Evolutionary conservation across 2,797 vertebrate species (phyloP), one percentile per base, ranked within the genome.

Genomic region (Otolemur crassicaudatus): DNA sequence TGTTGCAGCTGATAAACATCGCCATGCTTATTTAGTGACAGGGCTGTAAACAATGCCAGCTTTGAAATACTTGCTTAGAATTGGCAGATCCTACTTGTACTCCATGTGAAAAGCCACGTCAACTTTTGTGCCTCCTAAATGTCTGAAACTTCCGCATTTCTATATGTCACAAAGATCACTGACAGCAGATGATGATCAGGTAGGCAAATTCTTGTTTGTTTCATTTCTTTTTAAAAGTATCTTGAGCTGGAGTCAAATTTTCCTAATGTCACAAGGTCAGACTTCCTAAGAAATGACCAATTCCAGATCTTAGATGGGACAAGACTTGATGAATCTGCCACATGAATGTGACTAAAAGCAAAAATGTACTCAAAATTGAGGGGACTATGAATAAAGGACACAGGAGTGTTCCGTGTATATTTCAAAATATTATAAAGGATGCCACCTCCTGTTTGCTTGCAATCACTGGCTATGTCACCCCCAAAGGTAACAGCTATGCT

Each of bases 151-250:
- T 60, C 9, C 5, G 29, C 23, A 63, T 40, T 43, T 82, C 17
- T 63, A 29, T 25, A 63, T 20, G 61, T 40, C 37, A 43, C 25
- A 63, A 82, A 46, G 43, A 63, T 31, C 20, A 5, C 69, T 31
- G 27, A 60, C 0, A 2, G 0, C 31, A 25, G 34, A 31, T 0
- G 5, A 16, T 73, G 34, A 58, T 58, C 7, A 40, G 16, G 25
- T 5, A 87, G 53, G 34, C 27, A 31, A 40, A 34, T 20, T 31
- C 65, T 83, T 84, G 43, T 27, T 60, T 60, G 23, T 37, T 60
- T 25, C 25, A 37, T 80, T 53, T 77, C 22, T 56, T 53, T 37
- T 60, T 80, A 27, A 37, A 25, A 67, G 29, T 63, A 46, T 67
- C 69, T 19, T 22, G 22, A 84, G 65, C 82, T 22, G 25, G 31